Base-by-base conservation (phyloP, 2,888 invertebrate genomes). In the Zaprionus bogoriensis region DNA sequence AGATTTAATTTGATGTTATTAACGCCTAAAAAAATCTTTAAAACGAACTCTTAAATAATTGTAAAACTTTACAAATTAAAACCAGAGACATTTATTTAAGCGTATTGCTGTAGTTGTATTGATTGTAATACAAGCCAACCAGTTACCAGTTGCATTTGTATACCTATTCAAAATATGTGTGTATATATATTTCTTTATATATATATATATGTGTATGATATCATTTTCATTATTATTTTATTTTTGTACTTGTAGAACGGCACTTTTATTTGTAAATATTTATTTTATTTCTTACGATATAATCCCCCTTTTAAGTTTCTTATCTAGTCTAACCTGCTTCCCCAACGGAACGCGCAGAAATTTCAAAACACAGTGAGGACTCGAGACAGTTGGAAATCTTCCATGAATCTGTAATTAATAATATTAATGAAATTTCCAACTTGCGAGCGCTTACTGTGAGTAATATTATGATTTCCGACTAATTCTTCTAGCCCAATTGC, bases 161-260 rank as follows among this genome's bases (percentile, higher is more conserved):
- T 38, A 45, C 30, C 14, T 32, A 9, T 20, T 30, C 32, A 41
- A 22, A 47, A 17, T 51, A 30, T 39, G 50, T 62, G 51, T 51
- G 41, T 62, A 64, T 51, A 50, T 46, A 45, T 51, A 55, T 59
- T 55, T 48, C 39, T 42, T 9, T 20, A 57, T 47, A 46, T 51
- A 39, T 62, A 64, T 51, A 50, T 46, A 45, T 51, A 55, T 59
- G 52, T 48, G 38, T 42, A 6, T 20, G n/a, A 57, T 47, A 39
- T 59, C 23, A 51, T 58, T 44, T 38, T 32, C 30, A 38, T 25
- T 55, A 44, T 39, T 44, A 59, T 42, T 20, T 53, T 63, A 55
- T 55, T 69, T 76, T 71, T 82, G 74, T 86, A 83, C 74, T 79
- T 80, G 83, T 86, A 81, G 80, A 81, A 86, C 80, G 80, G 84